phyloP scores from a whole-genome alignment of 1,140 invertebrate genomes.

The Drosophila funebris region DNA sequence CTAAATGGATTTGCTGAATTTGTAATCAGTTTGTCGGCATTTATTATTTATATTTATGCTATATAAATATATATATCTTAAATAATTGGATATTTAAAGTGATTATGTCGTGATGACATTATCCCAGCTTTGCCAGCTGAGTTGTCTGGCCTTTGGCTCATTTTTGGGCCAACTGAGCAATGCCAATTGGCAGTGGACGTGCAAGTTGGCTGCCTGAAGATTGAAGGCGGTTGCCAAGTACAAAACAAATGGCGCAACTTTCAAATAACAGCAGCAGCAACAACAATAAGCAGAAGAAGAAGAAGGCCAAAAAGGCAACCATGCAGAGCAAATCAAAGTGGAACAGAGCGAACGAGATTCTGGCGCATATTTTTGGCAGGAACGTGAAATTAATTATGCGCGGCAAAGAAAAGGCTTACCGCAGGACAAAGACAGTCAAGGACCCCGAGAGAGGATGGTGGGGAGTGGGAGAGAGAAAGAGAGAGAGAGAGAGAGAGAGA shows the following conservation, averaged over 20 bases:
- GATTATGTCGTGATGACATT: slow-evolving; percentile 25
- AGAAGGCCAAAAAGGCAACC: slow-evolving; percentile 20
- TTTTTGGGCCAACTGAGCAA: slow-evolving; percentile 28
- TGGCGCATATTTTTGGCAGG: slow-evolving; percentile 78
- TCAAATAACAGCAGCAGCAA: slow-evolving; percentile 30
- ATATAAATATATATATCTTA: not conserved
- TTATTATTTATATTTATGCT: no score
- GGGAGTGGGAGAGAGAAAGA: no score
- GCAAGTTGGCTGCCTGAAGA: slow-evolving; percentile 19
- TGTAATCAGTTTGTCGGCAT: no score
- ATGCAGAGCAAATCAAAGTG: slow-evolving; percentile 56
- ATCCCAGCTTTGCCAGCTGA: slow-evolving; percentile 6
- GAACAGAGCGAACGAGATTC: slow-evolving; percentile 51
- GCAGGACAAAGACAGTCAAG: slow-evolving; percentile 50
- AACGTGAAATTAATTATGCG: slow-evolving; percentile 79
- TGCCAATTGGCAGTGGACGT: slow-evolving; percentile 38
- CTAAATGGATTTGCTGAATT: no score
- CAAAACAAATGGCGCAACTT: slow-evolving; percentile 41
- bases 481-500: no score
- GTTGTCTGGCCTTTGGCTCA: slow-evolving; percentile 7
- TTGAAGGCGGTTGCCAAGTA: slow-evolving; percentile 28
- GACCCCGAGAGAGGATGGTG: slow-evolving; percentile 10
- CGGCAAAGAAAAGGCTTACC: slow-evolving; percentile 58
- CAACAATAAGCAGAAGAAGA: not conserved
- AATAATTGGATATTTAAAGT: slow-evolving; percentile 11